A percentile compares a stretch with the other conserved stretches of the same genome.
These are phyloP conservation scores for Gonioctena quinquepunctata DNA, from an alignment of 1,140 invertebrate species.

Conservation along the genomic window DNA sequence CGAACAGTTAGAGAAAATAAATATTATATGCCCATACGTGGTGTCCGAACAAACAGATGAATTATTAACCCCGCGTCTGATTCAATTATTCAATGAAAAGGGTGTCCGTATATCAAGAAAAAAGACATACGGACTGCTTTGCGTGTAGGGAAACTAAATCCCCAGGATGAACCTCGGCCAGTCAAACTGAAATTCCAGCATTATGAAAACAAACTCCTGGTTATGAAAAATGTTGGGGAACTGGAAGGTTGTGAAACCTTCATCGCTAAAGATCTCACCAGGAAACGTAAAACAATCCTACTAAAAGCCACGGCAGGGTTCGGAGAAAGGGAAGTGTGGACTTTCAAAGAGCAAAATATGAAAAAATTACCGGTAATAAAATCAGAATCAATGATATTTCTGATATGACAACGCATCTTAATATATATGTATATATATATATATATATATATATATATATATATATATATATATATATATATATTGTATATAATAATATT, in stretches of 20 bases:
- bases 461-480: too few species aligned
- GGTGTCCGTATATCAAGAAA: not conserved
- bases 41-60: not conserved
- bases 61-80: not conserved
- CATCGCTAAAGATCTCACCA: not conserved
- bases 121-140: not conserved
- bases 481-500: too few species aligned
- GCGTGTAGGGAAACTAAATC: not conserved
- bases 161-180: not conserved
- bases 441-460: too few species aligned
- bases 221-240: not conserved
- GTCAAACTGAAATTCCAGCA: not conserved
- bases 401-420: too few species aligned
- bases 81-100: constrained; percentile 1
- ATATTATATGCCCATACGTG: not conserved
- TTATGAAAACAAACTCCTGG: not conserved
- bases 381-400: too few species aligned
- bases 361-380: not conserved
- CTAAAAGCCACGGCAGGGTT: not conserved
- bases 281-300: too few species aligned
- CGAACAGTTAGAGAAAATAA: not conserved
- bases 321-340: not conserved
- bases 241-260: not conserved
- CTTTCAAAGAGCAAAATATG: not conserved
- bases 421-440: too few species aligned